A percentile compares a stretch with the other conserved stretches of the same genome.
Evolutionary conservation across 1,140 invertebrate species (phyloP).

Genomic region (Probaryconus sp.): DNA sequence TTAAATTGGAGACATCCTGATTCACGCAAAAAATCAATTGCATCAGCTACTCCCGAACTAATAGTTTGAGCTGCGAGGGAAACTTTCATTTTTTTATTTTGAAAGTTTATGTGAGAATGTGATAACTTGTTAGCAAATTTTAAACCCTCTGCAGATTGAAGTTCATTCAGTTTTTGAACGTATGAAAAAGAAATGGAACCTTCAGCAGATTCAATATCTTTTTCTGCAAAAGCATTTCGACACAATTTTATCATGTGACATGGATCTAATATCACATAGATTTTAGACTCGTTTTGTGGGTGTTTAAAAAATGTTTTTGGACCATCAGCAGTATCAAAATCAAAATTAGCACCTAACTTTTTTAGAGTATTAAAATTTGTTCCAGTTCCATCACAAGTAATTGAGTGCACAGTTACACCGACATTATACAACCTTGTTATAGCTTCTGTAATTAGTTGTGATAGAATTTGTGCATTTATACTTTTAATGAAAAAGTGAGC

Average conservation of each 20-base stretch:
- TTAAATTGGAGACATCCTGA: too few relatives aligned
- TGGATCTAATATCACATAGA: too few relatives aligned
- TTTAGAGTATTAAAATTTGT: background rate
- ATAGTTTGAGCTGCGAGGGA: slow-evolving; percentile 11
- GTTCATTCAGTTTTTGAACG: slow-evolving; percentile 4
- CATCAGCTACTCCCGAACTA: background rate
- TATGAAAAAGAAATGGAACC: background rate
- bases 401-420: background rate
- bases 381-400: background rate
- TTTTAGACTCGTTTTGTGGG: too few relatives aligned
- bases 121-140: slow-evolving; percentile 18
- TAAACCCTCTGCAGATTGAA: slow-evolving; percentile 16
- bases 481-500: background rate
- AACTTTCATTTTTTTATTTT: slow-evolving; percentile 25
- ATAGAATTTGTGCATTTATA: background rate
- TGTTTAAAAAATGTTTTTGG: too few relatives aligned
- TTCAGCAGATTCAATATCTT: too few relatives aligned
- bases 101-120: background rate
- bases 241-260: too few relatives aligned
- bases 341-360: too few relatives aligned
- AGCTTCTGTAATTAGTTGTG: background rate
- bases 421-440: background rate
- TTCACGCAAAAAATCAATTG: too few relatives aligned
- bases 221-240: too few relatives aligned
- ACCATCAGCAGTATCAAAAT: too few relatives aligned